A percentile compares a stretch with the other conserved stretches of the same genome.
phyloP scores from a whole-genome alignment of 2,888 invertebrate genomes.

The Notocelia uddmanniana region DNA sequence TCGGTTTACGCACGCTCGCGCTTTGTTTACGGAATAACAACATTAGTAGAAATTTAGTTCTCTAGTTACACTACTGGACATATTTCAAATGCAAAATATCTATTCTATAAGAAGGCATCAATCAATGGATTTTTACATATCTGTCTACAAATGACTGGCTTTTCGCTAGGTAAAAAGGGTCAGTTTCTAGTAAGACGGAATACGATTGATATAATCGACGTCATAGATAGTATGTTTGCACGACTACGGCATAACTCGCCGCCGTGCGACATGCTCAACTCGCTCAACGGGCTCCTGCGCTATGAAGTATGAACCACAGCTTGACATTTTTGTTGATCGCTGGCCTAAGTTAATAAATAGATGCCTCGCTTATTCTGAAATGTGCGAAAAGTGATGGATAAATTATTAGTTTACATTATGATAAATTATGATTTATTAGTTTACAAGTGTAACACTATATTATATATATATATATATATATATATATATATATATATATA shows the following conservation, averaged over 20 bases:
- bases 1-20: background rate
- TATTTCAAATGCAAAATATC: background rate
- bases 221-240: background rate
- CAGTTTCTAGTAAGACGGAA: background rate
- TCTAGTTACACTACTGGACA: background rate
- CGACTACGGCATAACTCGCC: background rate
- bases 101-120: background rate
- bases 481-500: no score
- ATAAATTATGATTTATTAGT: no score
- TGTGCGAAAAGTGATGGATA: no score
- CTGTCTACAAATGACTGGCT: background rate
- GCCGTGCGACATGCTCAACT: no score
- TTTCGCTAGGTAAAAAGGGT: background rate
- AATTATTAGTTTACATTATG: no score
- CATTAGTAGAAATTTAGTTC: background rate
- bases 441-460: no score
- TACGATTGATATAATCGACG: background rate
- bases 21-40: conserved; percentile 10
- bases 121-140: background rate
- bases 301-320: no score
- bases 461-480: no score
- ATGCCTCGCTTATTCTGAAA: no score
- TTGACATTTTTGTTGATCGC: no score
- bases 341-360: no score
- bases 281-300: no score